phyloP scores from a whole-genome alignment of 2,113 vertebrate genomes.

The Eidolon helvum region DNA sequence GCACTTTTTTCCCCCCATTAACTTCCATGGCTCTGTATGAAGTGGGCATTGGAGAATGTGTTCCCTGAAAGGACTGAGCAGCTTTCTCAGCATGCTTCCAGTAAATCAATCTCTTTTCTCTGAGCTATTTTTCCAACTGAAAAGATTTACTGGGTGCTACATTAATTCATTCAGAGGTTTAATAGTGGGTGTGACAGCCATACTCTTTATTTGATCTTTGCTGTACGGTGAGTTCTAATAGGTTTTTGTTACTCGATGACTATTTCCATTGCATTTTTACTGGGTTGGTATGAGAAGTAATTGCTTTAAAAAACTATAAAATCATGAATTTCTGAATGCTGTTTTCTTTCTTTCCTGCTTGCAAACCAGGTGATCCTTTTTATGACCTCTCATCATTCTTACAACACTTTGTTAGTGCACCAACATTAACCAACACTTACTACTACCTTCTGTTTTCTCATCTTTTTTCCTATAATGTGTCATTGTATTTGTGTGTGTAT shows the following conservation, averaged over 20 bases:
- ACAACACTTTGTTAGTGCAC: background rate
- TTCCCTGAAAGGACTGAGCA: background rate
- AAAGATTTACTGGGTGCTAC: background rate
- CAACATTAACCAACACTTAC: background rate
- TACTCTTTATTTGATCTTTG: constrained; percentile 10
- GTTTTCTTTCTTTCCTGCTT: background rate
- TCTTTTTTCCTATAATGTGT: background rate
- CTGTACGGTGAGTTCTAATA: background rate
- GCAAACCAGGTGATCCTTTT: background rate
- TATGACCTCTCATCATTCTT: background rate
- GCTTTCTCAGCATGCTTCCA: background rate
- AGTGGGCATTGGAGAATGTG: background rate
- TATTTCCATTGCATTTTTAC: background rate
- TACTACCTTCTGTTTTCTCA: background rate
- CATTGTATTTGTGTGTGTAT: background rate
- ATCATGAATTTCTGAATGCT: background rate
- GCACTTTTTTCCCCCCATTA: background rate
- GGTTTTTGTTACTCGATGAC: background rate
- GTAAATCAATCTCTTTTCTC: background rate
- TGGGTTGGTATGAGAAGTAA: background rate
- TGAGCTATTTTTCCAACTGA: background rate
- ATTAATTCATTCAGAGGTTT: background rate
- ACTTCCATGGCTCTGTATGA: background rate
- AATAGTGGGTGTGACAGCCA: background rate
- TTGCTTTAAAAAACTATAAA: background rate